Conservation (phyloP, 2,888 invertebrate genomes). For the Lycaena phlaeas region DNA sequence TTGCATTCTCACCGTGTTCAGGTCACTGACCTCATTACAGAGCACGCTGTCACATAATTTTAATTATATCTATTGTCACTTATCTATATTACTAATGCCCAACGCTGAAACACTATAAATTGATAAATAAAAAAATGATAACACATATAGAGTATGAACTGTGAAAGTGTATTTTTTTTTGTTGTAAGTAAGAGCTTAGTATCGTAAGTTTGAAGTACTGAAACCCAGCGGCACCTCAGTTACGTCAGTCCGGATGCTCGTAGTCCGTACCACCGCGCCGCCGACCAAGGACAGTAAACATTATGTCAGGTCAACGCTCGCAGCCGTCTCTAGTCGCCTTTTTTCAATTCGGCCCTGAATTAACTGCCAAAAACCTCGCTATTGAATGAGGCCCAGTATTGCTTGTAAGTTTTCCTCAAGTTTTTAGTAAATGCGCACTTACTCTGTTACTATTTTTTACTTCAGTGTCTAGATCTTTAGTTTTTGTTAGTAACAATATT, state of each 20-base stretch:
- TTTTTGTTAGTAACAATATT: too few relatives aligned
- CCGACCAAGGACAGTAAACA: constrained; percentile 68
- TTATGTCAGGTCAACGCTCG: constrained; percentile 64
- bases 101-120: constrained; percentile 8
- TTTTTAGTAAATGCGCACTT: constrained; percentile 10
- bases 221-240: constrained; percentile 68
- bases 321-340: constrained; percentile 48
- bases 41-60: constrained; percentile 31
- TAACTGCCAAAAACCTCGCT: constrained; percentile 40
- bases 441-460: neutral
- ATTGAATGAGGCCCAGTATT: constrained; percentile 33
- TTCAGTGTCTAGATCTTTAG: too few relatives aligned
- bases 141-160: too few relatives aligned
- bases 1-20: constrained; percentile 25
- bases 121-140: too few relatives aligned
- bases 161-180: neutral
- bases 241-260: constrained; percentile 51
- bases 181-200: neutral
- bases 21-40: constrained; percentile 37
- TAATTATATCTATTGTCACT: constrained; percentile 26
- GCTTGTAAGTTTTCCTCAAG: constrained; percentile 11
- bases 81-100: constrained; percentile 20
- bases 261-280: constrained; percentile 35
- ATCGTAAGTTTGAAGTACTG: constrained; percentile 26
- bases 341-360: constrained; percentile 47